Percentiles rank a stretch among this genome's conserved stretches.
Conservation (phyloP, 2,888 invertebrate species). For the Deilephila elpenor region DNA sequence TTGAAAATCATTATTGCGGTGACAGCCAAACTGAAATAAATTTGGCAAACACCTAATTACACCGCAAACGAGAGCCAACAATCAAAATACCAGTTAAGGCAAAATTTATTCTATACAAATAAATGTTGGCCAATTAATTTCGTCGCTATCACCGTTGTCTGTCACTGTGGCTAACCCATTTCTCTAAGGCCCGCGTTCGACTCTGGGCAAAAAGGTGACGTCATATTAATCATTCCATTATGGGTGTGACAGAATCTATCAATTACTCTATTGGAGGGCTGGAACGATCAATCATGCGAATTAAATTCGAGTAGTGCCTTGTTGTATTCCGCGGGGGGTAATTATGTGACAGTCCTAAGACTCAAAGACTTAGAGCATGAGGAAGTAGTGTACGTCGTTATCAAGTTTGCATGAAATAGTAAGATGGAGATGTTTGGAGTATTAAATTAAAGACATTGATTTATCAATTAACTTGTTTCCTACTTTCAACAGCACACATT, state of each 20-base stretch:
- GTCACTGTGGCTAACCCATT: constrained; percentile 15
- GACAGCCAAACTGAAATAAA: background rate
- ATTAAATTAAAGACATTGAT: too few species aligned
- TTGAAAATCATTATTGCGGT: background rate
- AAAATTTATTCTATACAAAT: background rate
- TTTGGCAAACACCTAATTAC: background rate
- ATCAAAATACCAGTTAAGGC: background rate
- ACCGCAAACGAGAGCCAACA: background rate
- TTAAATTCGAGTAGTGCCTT: constrained; percentile 23
- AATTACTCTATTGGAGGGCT: constrained; percentile 31
- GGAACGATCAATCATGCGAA: constrained; percentile 24
- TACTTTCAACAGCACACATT: too few species aligned
- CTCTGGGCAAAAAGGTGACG: constrained; percentile 23
- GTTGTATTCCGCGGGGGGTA: background rate
- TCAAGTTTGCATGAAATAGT: too few species aligned
- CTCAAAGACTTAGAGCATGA: too few species aligned
- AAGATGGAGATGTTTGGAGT: too few species aligned
- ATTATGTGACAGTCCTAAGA: background rate
- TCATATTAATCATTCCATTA: constrained; percentile 33
- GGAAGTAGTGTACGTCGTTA: background rate
- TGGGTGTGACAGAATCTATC: constrained; percentile 30
- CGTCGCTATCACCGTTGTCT: background rate
- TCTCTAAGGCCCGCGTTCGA: constrained; percentile 6
- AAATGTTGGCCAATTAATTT: constrained; percentile 2
- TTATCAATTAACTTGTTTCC: too few species aligned